phyloP scores from a whole-genome alignment of 2,888 invertebrate genomes.

The Apodemia duryi region DNA sequence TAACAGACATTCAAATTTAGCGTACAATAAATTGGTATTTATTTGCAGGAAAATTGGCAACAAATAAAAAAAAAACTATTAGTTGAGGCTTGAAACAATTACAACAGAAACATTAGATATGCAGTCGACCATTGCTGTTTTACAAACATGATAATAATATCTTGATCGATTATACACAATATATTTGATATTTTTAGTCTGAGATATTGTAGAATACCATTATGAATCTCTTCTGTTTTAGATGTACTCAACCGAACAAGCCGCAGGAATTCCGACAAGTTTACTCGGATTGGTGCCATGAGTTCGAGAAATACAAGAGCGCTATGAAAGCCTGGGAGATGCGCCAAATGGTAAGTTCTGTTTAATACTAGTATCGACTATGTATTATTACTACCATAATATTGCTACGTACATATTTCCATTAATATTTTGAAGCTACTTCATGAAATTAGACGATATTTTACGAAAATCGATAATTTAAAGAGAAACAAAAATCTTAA shows the following conservation, averaged over 20 bases:
- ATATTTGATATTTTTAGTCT: not conserved
- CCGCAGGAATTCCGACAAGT: conserved; percentile 80
- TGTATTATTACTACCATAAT: not conserved
- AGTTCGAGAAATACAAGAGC: conserved; percentile 84
- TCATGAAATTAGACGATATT: no score
- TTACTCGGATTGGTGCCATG: conserved; percentile 86
- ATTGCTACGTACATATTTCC: no score
- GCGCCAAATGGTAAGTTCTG: conserved; percentile 75
- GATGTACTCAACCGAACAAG: conserved; percentile 79
- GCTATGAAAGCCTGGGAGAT: conserved; percentile 83
- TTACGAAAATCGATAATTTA: no score
- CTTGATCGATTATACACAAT: not conserved
- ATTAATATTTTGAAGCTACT: no score
- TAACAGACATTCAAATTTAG: no score
- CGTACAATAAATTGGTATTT: no score
- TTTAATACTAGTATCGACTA: conserved; percentile 23
- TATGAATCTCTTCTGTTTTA: conserved; percentile 37
- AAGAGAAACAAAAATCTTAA: no score
- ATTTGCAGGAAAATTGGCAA: no score
- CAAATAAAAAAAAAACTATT: no score
- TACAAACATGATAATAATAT: not conserved
- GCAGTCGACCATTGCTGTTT: not conserved
- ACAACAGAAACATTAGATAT: not conserved
- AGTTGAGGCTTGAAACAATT: no score
- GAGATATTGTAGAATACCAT: not conserved